These are phyloP conservation scores for Sclerurus mexicanus DNA, from an alignment of 2,113 vertebrate species.

Conservation along the genomic window DNA sequence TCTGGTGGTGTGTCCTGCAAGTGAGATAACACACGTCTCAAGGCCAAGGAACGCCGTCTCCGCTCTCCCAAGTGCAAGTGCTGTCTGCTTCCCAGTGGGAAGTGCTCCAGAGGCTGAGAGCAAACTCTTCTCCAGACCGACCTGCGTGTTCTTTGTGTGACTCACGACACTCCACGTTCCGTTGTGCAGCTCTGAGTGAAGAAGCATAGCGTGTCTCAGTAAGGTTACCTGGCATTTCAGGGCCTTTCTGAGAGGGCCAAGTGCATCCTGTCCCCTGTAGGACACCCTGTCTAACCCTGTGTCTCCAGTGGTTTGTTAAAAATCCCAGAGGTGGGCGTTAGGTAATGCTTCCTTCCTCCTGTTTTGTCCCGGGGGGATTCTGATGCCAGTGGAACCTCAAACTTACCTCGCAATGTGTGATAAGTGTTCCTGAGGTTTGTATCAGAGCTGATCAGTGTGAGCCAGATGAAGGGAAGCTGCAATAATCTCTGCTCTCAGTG, in stretches of 20 bases:
- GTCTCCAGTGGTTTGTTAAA: background rate
- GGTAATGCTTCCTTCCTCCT: background rate
- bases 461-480: background rate
- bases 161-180: background rate
- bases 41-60: background rate
- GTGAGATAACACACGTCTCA: background rate
- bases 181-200: background rate
- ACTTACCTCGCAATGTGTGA: background rate
- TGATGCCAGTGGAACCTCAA: background rate
- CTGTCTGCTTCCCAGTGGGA: conserved; percentile 15
- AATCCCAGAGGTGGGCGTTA: background rate
- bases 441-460: background rate
- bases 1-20: background rate
- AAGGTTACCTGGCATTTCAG: background rate
- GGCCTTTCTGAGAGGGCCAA: background rate
- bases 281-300: background rate
- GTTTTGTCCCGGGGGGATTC: background rate
- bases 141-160: background rate
- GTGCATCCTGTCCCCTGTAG: background rate
- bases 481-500: background rate
- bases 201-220: background rate
- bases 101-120: conserved; percentile 5
- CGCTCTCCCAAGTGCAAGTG: background rate
- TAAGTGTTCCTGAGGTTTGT: background rate
- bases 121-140: background rate